Conservation (phyloP, 2,888 invertebrate species). For the Calliopum simillimum region DNA sequence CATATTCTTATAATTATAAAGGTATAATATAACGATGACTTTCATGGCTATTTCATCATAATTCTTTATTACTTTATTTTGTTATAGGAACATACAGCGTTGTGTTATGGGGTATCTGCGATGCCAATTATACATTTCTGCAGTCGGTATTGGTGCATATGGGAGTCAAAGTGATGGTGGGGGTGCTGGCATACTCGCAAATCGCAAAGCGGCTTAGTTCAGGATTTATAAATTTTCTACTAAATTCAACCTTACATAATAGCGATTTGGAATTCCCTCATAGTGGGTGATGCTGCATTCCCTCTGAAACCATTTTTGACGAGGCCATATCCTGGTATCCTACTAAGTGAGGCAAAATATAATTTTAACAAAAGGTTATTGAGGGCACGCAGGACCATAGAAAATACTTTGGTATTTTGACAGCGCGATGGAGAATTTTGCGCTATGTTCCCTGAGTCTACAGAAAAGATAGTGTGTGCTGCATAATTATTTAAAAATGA, state of each 20-base stretch:
- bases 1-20: conserved; percentile 8
- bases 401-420: conserved; percentile 32
- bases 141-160: conserved; percentile 3
- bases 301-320: background rate
- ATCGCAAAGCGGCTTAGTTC: background rate
- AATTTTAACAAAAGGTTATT: background rate
- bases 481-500: conserved; percentile 6
- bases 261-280: background rate
- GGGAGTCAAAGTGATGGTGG: conserved; percentile 4
- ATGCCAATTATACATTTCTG: conserved; percentile 6
- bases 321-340: conserved; percentile 3
- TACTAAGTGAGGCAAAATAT: background rate
- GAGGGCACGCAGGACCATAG: conserved; percentile 11
- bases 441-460: background rate
- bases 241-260: background rate
- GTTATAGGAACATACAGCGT: too few relatives aligned
- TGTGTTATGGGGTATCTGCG: background rate
- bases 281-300: conserved; percentile 9
- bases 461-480: background rate
- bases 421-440: conserved; percentile 14
- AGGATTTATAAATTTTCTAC: background rate
- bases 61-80: too few relatives aligned
- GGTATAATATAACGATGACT: background rate
- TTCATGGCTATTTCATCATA: too few relatives aligned
- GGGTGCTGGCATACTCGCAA: background rate